Conservation (phyloP, 2,113 vertebrate genomes). For the Hippocampus mohnikei region DNA sequence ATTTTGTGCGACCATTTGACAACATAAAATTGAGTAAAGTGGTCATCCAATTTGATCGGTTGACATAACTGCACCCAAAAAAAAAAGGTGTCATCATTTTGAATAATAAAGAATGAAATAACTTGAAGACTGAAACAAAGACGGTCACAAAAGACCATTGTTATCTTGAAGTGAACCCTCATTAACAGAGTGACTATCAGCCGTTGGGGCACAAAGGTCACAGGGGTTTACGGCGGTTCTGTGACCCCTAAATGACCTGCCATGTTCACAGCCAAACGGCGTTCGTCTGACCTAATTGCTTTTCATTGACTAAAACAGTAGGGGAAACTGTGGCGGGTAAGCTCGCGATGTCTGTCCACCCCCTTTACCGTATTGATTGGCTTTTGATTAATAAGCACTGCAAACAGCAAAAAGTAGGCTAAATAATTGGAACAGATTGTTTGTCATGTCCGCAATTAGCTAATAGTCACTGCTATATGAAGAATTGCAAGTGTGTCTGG, state of each 20-base stretch:
- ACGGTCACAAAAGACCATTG: not conserved
- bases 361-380: conserved; percentile 18
- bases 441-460: conserved; percentile 21
- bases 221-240: conserved; percentile 11
- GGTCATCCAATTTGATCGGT: not conserved
- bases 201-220: conserved; percentile 14
- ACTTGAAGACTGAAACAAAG: not conserved
- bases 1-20: not conserved
- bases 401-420: conserved; percentile 38
- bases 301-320: not conserved
- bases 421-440: conserved; percentile 42
- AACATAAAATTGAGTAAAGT: not conserved
- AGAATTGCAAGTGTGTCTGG: not conserved
- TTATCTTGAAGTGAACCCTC: not conserved
- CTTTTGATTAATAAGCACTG: conserved; percentile 47
- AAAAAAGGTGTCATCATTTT: not conserved
- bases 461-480: not conserved
- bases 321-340: conserved; percentile 35
- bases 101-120: not conserved
- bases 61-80: not conserved
- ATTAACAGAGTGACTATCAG: conserved; percentile 21
- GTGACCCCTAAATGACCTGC: conserved; percentile 23
- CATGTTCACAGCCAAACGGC: conserved; percentile 8
- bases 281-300: not conserved
- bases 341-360: not conserved